Percentiles rank a stretch among this genome's conserved stretches.
Evolutionary conservation across 2,797 vertebrate genomes (phyloP).

Genomic region (Cuniculus paca): DNA sequence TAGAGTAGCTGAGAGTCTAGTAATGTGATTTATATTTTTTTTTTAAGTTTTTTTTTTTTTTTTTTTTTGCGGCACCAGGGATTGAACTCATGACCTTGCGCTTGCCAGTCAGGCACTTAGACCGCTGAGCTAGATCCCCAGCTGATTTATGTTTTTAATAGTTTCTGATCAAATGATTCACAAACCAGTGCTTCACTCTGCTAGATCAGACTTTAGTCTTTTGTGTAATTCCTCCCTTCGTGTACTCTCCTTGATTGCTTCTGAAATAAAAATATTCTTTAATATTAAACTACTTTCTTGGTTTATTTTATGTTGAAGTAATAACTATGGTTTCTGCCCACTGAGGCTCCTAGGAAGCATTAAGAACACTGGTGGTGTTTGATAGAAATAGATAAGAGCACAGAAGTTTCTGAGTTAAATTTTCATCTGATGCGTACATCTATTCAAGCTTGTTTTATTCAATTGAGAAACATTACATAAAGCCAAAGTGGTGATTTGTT

Average conservation of each 20-base stretch:
- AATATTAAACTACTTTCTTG: conserved; percentile 4
- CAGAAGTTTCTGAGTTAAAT: conserved; percentile 30
- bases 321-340: conserved; percentile 48
- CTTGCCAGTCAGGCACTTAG: no score
- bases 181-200: conserved; percentile 22
- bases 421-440: conserved; percentile 26
- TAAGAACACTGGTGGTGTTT: conserved; percentile 38
- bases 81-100: no score
- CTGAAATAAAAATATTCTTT: conserved; percentile 43
- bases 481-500: conserved; percentile 33
- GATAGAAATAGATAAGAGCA: conserved; percentile 49
- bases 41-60: no score
- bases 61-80: no score
- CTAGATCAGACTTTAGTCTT: conserved; percentile 16
- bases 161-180: conserved; percentile 51
- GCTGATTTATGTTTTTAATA: no score
- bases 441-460: conserved; percentile 57
- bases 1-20: conserved; percentile 19
- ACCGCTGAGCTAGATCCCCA: no score
- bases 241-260: conserved; percentile 37
- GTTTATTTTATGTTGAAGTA: conserved; percentile 63
- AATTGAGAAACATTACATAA: conserved; percentile 39
- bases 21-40: conserved; percentile 44
- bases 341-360: conserved; percentile 3
- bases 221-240: conserved; percentile 53